Evolutionary conservation across 2,113 vertebrate genomes (phyloP), one percentile per base, ranked within the genome.

Genomic region (Amphiprion percula): DNA sequence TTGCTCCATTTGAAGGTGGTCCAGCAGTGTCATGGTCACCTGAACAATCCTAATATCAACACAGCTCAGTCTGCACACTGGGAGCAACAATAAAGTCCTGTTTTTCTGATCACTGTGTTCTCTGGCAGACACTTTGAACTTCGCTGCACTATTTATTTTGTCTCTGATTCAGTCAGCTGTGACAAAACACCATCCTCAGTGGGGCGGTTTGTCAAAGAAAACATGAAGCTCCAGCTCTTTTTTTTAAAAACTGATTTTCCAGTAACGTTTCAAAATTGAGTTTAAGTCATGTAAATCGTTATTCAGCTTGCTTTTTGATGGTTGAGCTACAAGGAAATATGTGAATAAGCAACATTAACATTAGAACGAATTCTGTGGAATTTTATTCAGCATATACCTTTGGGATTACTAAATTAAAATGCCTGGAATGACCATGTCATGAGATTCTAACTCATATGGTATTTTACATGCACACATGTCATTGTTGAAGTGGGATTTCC

Each of bases 41-140:
- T 85, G 72, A 41, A 26, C 44, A 77, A 65, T 67, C 74, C 62
- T 68, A 71, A 65, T 44, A 24, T 88, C 44, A 89, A 75, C 77
- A 73, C 41, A 49, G 74, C 66, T 83, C 84, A 63, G 44, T 58
- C 77, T 82, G 68, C 55, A 69, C 63, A 37, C 58, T 77, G 76
- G 68, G 87, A 84, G 86, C 68, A 83, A 85, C 69, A 83, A 90
- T 80, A 79, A 77, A 60, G 64, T 33, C 60, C 58, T 82, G 83
- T 85, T 77, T 88, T 71, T 47, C n/a, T 58, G 46, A 53, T 72
- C 55, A 49, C 37, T 73, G 69, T 67, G 77, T 63, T 82, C 73
- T 77, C 75, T 76, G 66, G 69, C 28, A 23, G 70, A 4, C 10
- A 64, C 77, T 87, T 80, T 85, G 72, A 85, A 83, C 79, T 66